phyloP scores from a whole-genome alignment of 37 sponge, comb jelly and placozoan species.

The Diacarnus erythraeanus region DNA sequence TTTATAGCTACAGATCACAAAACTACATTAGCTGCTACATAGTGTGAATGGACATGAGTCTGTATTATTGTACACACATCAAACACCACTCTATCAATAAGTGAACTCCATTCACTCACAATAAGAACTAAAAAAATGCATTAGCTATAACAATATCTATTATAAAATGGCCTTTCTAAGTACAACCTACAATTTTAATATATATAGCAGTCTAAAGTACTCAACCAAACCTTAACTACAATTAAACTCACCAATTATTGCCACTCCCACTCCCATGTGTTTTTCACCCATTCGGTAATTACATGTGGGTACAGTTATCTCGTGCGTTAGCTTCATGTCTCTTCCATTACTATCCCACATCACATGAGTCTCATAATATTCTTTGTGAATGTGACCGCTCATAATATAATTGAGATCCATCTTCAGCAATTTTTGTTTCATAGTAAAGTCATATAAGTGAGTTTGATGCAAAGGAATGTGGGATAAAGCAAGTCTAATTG shows the following conservation, averaged over 20 bases:
- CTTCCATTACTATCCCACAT: neutral
- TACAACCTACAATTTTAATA: too few species aligned
- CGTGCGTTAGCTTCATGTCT: neutral
- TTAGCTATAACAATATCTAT: neutral
- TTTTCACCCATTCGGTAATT: conserved; percentile 66
- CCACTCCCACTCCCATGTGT: conserved; percentile 40
- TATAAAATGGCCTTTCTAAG: neutral
- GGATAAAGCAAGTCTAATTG: neutral
- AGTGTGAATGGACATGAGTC: too few species aligned
- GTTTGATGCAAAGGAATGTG: conserved; percentile 29
- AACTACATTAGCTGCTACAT: too few species aligned
- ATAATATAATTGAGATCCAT: conserved; percentile 28
- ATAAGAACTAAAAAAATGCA: too few species aligned
- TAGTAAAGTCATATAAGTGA: neutral
- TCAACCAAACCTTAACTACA: too few species aligned
- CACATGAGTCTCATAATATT: conserved; percentile 3
- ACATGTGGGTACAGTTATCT: conserved; percentile 52
- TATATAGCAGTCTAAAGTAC: too few species aligned
- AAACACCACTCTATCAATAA: too few species aligned
- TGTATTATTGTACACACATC: too few species aligned
- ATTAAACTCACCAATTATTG: conserved; percentile 30
- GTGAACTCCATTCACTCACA: too few species aligned
- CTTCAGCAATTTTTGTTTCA: neutral
- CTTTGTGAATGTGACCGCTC: conserved; percentile 58
- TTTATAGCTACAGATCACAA: too few species aligned